These are phyloP conservation scores for Saccopteryx bilineata DNA, from an alignment of 2,113 vertebrate species.

Conservation along the genomic window DNA sequence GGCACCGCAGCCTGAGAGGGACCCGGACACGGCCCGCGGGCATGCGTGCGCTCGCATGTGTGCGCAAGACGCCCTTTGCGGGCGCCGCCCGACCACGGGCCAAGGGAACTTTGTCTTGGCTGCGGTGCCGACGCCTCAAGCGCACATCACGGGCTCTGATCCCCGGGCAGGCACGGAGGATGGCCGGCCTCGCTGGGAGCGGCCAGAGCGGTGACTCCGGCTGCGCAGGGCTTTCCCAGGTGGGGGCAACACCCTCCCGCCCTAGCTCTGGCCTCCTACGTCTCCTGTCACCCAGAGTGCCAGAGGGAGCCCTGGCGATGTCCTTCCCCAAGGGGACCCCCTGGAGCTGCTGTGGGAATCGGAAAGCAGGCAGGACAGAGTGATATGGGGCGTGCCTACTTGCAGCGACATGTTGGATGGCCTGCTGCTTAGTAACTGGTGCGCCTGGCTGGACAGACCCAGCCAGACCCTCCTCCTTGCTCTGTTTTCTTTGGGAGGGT, in stretches of 20 bases:
- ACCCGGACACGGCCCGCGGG: background rate
- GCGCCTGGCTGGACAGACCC: background rate
- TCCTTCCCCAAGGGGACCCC: background rate
- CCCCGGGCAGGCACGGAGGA: rapidly evolving
- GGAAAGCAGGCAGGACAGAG: rapidly evolving
- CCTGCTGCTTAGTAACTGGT: rapidly evolving
- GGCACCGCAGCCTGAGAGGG: background rate
- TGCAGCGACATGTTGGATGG: rapidly evolving
- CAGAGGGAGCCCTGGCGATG: background rate
- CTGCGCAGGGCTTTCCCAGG: rapidly evolving
- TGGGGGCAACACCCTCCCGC: background rate
- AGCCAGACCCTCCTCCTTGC: background rate
- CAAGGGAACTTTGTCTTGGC: background rate
- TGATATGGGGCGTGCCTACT: too few relatives aligned
- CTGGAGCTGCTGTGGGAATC: rapidly evolving
- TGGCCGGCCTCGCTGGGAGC: rapidly evolving
- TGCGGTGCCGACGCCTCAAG: rapidly evolving
- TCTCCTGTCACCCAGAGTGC: background rate
- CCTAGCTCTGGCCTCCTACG: background rate
- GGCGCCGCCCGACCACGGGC: background rate
- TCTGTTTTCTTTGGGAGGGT: background rate
- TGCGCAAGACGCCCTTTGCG: rapidly evolving
- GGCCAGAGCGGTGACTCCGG: rapidly evolving
- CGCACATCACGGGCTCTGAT: rapidly evolving
- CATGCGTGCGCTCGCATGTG: background rate